Percentiles rank a stretch among this genome's conserved stretches.
Conservation (phyloP, 2,797 vertebrate species). For the Galaxias olidus region DNA sequence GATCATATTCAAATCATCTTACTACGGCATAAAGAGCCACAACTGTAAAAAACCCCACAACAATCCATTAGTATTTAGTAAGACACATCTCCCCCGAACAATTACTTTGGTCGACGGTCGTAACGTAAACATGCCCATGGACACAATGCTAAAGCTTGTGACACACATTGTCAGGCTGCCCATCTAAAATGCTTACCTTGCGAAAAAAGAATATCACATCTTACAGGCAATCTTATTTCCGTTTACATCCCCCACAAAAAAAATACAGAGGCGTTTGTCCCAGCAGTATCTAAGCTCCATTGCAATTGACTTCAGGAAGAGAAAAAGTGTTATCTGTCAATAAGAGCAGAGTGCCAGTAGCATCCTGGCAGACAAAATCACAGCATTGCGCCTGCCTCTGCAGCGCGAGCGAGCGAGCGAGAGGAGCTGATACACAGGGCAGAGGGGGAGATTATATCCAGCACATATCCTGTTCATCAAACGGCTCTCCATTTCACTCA, state of each 20-base stretch:
- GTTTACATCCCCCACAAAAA: conserved; percentile 33
- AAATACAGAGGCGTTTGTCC: neutral
- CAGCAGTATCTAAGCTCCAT: conserved; percentile 41
- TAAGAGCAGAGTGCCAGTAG: conserved; percentile 46
- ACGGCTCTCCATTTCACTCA: conserved; percentile 24
- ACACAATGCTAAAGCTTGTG: conserved; percentile 20
- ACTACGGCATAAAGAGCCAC: too few species aligned
- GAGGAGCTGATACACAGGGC: conserved; percentile 41
- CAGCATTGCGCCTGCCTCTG: conserved; percentile 69
- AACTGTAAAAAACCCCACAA: too few species aligned
- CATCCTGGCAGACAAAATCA: conserved; percentile 57
- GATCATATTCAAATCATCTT: too few species aligned
- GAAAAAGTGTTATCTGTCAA: conserved; percentile 35
- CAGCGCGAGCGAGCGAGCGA: conserved; percentile 56
- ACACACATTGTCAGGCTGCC: conserved; percentile 27
- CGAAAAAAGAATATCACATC: conserved; percentile 54
- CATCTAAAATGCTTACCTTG: conserved; percentile 58
- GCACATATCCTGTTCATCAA: conserved; percentile 34
- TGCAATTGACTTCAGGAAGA: conserved; percentile 38
- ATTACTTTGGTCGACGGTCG: conserved; percentile 1
- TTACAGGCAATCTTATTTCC: conserved; percentile 39
- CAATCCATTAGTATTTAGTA: neutral
- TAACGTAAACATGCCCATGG: conserved; percentile 17
- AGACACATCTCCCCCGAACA: neutral
- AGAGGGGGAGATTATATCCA: conserved; percentile 47